phyloP scores from a whole-genome alignment of 2,888 invertebrate species.

The Cosmopolites sordidus region DNA sequence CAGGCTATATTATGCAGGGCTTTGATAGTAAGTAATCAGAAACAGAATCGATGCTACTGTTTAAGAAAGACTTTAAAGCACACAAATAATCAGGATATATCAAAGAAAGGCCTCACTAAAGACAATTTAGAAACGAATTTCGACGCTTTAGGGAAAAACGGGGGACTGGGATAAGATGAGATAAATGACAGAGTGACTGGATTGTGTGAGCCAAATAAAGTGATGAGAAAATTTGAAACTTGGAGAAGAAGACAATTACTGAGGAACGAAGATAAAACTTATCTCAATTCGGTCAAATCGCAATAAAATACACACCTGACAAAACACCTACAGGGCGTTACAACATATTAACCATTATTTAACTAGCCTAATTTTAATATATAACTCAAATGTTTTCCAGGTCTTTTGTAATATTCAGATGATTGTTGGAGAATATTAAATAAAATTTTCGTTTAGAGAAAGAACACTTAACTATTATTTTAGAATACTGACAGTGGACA shows the following conservation, averaged over 20 bases:
- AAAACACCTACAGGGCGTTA: not conserved
- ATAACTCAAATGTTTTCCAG: too few species aligned
- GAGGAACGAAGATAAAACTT: slow-evolving; percentile 38
- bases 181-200: slow-evolving; percentile 45
- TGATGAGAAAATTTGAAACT: slow-evolving; percentile 46
- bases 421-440: too few species aligned
- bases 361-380: too few species aligned
- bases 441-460: too few species aligned
- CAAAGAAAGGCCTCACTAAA: slow-evolving; percentile 43
- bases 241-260: slow-evolving; percentile 42
- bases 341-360: too few species aligned
- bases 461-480: too few species aligned
- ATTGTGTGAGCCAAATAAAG: slow-evolving; percentile 45
- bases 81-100: slow-evolving; percentile 46
- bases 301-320: slow-evolving; percentile 6
- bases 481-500: too few species aligned
- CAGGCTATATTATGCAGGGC: slow-evolving; percentile 25
- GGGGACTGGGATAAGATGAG: slow-evolving; percentile 42
- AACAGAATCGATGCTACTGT: slow-evolving; percentile 37
- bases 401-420: too few species aligned
- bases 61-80: slow-evolving; percentile 38
- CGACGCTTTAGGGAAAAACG: slow-evolving; percentile 42
- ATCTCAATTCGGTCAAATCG: slow-evolving; percentile 25
- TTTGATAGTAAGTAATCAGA: slow-evolving; percentile 36
- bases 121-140: slow-evolving; percentile 43